These are phyloP conservation scores for Drosophila cracens DNA, from an alignment of 2,888 invertebrate species.

Conservation along the genomic window DNA sequence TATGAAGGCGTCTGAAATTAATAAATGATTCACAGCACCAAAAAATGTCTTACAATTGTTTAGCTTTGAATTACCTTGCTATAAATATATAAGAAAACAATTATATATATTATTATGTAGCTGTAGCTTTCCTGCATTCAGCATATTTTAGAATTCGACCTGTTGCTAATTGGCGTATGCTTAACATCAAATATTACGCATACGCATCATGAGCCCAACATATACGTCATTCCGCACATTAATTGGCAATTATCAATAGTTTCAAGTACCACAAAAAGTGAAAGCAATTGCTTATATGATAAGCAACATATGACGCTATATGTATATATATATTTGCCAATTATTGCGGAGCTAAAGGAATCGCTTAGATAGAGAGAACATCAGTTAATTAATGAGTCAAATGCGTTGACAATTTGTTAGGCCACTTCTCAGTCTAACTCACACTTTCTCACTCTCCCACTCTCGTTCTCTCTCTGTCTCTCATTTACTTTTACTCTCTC, in stretches of 20 bases:
- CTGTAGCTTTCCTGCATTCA: neutral
- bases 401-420: conserved; percentile 39
- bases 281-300: conserved; percentile 40
- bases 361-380: conserved; percentile 10
- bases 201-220: conserved; percentile 32
- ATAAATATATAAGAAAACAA: neutral
- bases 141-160: neutral
- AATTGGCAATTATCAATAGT: conserved; percentile 43
- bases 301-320: conserved; percentile 42
- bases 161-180: conserved; percentile 38
- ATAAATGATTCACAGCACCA: neutral
- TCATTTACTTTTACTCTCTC: neutral
- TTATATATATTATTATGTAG: neutral
- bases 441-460: neutral
- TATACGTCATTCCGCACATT: conserved; percentile 33
- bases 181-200: conserved; percentile 39
- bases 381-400: conserved; percentile 34
- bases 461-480: neutral
- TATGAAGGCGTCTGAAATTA: neutral
- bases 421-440: conserved; percentile 27
- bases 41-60: no score
- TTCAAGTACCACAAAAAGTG: conserved; percentile 25
- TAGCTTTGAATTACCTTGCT: neutral
- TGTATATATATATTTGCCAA: neutral
- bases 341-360: conserved; percentile 26